Percentiles rank a stretch among this genome's conserved stretches.
Conservation (phyloP, 2,888 invertebrate species). For the Petrolisthes cinctipes region DNA sequence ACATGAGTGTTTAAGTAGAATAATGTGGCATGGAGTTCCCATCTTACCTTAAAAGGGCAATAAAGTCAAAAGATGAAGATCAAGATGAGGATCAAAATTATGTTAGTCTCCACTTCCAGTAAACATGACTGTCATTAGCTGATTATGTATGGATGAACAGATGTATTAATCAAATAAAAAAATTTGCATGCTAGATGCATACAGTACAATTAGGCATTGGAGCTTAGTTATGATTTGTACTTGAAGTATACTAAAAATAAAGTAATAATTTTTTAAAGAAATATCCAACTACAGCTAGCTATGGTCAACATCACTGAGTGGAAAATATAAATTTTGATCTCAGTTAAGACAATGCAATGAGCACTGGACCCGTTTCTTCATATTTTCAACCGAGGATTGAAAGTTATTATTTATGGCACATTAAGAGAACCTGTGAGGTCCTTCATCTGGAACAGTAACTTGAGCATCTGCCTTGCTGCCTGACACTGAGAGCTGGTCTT, state of each 20-base stretch:
- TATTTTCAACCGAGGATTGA: conserved; percentile 56
- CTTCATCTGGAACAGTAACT: conserved; percentile 46
- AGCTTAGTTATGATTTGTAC: background rate
- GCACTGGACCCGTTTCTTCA: conserved; percentile 58
- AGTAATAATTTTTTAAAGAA: background rate
- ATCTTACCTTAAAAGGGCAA: background rate
- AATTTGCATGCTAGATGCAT: background rate
- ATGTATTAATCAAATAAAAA: background rate
- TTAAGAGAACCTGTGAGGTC: conserved; percentile 48
- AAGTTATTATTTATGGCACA: conserved; percentile 58
- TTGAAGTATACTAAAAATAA: background rate
- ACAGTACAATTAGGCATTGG: too few species aligned
- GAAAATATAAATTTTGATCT: conserved; percentile 37
- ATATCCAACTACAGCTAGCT: background rate
- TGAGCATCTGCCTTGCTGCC: conserved; percentile 49
- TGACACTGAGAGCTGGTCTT: background rate
- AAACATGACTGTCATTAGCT: conserved; percentile 33
- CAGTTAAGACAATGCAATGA: conserved; percentile 46
- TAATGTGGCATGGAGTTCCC: conserved; percentile 29
- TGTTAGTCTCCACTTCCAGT: conserved; percentile 36
- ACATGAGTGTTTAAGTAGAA: conserved; percentile 1
- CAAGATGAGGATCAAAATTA: conserved; percentile 31
- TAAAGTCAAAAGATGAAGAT: conserved; percentile 24
- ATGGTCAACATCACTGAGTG: conserved; percentile 43
- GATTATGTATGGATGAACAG: background rate